A percentile compares a stretch with the other conserved stretches of the same genome.
Evolutionary conservation across 2,888 invertebrate genomes (phyloP).

Genomic region (Rutpela maculata): DNA sequence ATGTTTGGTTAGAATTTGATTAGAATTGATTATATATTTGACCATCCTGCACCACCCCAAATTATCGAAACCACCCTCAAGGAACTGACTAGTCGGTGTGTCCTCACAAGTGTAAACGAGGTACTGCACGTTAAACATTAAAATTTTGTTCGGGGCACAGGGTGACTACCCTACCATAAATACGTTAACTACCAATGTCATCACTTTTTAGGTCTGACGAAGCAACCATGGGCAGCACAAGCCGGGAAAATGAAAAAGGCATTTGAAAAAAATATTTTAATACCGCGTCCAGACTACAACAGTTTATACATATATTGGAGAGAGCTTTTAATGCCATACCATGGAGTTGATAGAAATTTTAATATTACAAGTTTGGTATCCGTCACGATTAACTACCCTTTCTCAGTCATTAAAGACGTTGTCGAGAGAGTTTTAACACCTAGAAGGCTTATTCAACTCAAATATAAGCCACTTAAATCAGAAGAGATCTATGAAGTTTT

Average conservation of each 20-base stretch:
- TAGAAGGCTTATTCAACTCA: constrained; percentile 75
- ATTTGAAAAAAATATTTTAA: constrained; percentile 75
- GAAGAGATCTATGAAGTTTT: constrained; percentile 76
- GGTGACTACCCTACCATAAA: too few relatives aligned
- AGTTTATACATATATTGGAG: constrained; percentile 77
- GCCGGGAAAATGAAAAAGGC: constrained; percentile 74
- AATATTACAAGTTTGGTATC: constrained; percentile 78
- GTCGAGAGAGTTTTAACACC: constrained; percentile 74
- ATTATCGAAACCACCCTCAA: too few relatives aligned
- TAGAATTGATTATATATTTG: too few relatives aligned
- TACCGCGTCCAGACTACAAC: constrained; percentile 78
- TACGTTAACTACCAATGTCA: too few relatives aligned
- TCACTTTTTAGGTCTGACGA: constrained; percentile 73
- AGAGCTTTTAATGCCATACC: constrained; percentile 77
- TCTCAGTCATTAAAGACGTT: constrained; percentile 74
- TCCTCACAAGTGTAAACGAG: too few relatives aligned
- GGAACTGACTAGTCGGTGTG: too few relatives aligned
- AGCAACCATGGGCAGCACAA: constrained; percentile 81
- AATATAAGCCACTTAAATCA: constrained; percentile 75
- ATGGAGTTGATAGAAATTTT: constrained; percentile 77
- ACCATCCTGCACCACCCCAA: too few relatives aligned
- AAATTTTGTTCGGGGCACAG: too few relatives aligned
- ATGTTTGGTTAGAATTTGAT: too few relatives aligned
- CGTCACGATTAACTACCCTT: constrained; percentile 76
- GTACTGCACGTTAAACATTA: too few relatives aligned